Base-by-base conservation (phyloP, 1,140 invertebrate genomes). In the Pseudomyrmex gracilis region DNA sequence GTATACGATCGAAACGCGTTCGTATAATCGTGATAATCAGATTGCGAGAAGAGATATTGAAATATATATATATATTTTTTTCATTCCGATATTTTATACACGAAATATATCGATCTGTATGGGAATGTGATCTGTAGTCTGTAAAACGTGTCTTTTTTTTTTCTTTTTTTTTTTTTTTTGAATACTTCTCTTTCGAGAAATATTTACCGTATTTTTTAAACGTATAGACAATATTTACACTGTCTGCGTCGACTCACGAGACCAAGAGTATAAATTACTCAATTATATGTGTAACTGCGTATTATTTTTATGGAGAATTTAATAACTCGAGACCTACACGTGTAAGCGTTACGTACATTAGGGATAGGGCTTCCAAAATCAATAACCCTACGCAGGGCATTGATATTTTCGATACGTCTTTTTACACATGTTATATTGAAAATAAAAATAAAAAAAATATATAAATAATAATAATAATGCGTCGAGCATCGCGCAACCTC, bases 361-460 rank as follows among this genome's bases (percentile, higher is more conserved):
- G 51, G 45, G 24, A 77, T 53, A 85, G 87, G 87, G 87, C 87
- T 89, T 89, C 87, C 87, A 86, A 84, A 82, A 49, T 84, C 20
- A 76, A 61, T 34, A 73, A 76, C 47, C 53, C 15, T 47, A 43
- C 57, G 20, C 34, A 63, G 60, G 45, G 43, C 5, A 58, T 45
- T 58, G 76, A 67, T 87, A 87, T 90, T 90, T 90, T 89, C 85
- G 89, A 90, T 49, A 55, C 63, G 58, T 84, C 68, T 89, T 34
- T 34, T 86, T 89, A 88, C 84, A 88, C 51, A 17, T 51, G 51
- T 73, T 63, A 17, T 20, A 34, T 83, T 34, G 57, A 70, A 66
- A 57, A 82, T n/a, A n/a, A n/a, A n/a, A n/a, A n/a, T n/a, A 60
- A 83, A 78, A 47, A 13, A 47, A 7, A 49, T 34, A 34, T 34